Conservation (phyloP, 2,888 invertebrate genomes). For the Morpho helenor region DNA sequence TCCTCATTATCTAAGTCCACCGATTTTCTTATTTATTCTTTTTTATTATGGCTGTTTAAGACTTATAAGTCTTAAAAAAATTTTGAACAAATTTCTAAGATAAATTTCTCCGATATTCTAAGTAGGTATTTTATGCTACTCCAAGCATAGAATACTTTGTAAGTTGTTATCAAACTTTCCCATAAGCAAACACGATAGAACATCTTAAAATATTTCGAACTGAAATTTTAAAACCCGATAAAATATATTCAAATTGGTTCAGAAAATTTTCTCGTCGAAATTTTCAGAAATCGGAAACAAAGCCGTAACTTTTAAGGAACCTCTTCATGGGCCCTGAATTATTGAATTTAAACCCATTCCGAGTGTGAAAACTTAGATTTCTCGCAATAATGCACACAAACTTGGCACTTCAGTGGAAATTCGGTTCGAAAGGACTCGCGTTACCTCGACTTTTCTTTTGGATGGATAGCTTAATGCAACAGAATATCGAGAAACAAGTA, state of each 20-base stretch:
- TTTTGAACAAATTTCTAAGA: no score
- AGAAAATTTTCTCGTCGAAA: constrained; percentile 17
- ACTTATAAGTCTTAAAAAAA: no score
- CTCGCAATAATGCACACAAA: constrained; percentile 29
- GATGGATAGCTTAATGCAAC: constrained; percentile 8
- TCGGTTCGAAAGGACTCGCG: constrained; percentile 14
- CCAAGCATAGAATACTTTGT: no score
- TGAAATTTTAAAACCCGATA: neutral
- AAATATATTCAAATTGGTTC: constrained; percentile 17
- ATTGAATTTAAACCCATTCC: constrained; percentile 32
- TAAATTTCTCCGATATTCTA: no score
- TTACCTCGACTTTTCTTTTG: constrained; percentile 14
- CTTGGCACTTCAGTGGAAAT: constrained; percentile 27
- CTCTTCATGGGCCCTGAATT: constrained; percentile 27
- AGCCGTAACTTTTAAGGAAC: constrained; percentile 26
- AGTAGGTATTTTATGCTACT: no score
- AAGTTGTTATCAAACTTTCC: no score
- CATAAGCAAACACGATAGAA: neutral
- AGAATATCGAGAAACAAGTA: neutral
- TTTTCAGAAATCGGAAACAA: constrained; percentile 20
- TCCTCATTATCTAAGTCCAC: no score
- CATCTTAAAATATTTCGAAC: neutral
- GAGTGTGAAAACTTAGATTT: constrained; percentile 32
- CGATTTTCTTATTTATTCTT: no score
- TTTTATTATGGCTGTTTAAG: no score